Evolutionary conservation across 2,113 vertebrate genomes (phyloP), one percentile per base, ranked within the genome.

Genomic region (Lasiurus cinereus): DNA sequence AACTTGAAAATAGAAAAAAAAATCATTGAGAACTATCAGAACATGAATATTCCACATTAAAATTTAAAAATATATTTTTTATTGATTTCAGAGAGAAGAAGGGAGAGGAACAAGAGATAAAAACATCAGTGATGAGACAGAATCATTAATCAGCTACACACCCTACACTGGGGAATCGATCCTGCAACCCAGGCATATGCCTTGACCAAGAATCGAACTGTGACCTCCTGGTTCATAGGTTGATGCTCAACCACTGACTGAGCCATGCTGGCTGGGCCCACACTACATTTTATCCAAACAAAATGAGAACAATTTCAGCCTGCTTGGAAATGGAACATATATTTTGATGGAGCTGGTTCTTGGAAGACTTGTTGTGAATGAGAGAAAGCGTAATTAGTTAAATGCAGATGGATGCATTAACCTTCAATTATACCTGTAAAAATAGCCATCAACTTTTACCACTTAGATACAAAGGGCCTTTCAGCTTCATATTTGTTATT

Each of bases 1-100:
- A 85, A 80, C 89, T 79, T 29, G 5, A 66, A 92, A 91, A 48
- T 54, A 91, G 52, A 92, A 80, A 74, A 80, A 52, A 15, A 52
- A 43, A 50, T 67, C 22, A 24, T 5, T 64, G 10, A 90, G 59
- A 48, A 85, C 64, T 43, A 59, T 67, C 15, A 72, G 33, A 54
- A 89, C 22, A 13, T 66, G 33, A 62, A 64, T 52, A 79, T 24
- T 93, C 36, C 43, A 77, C 18, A 52, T 15, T 54, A 10, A 59
- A 59, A 59, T 24, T 24, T 22, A 59, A 24, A 22, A 9, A 59
- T 54, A 9, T 22, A 18, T 16, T 15, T 56, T 24, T 59, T 24
- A 59, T 59, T 59, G 54, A 59, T 59, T 59, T 59, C 21, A 59
- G 21, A 59, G 56, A 59, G 56, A 24, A 56, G 54, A 56, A 59